Evolutionary conservation across 2,113 vertebrate species (phyloP), one percentile per base, ranked within the genome.

Genomic region (Sinocyclocheilus grahami): DNA sequence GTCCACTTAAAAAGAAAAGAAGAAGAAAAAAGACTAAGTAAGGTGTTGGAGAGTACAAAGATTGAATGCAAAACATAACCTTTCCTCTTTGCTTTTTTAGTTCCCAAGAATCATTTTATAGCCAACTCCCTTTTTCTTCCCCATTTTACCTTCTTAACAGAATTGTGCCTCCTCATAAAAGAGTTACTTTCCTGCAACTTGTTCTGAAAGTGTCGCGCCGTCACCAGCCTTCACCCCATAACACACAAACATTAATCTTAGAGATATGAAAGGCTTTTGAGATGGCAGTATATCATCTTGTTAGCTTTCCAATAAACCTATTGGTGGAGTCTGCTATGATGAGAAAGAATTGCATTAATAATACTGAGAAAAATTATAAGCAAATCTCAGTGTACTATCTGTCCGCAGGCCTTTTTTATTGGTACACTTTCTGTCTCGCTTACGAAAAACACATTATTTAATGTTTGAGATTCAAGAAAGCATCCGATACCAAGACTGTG

Each of bases 181-280:
- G 14, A 69, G 55, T 84, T 8, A 60, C 62, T 84, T 84, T 48
- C 46, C 22, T 55, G 30, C 62, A 71, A 27, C 22, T 7, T 48
- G 16, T 58, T 27, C 2, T 82, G 55, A 51, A 30, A 75, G 55
- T 76, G 39, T 55, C 18, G 12, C 48, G 12, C n/a, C 6, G 60
- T 12, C 67, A 42, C 58, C 39, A 24, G 69, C 79, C 11, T 51
- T 72, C 80, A 75, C 80, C 67, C 84, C 51, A 27, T 33, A 67
- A 80, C 65, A 16, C 88, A 71, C 84, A 90, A 76, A 89, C 87
- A 92, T 93, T 93, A 89, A 92, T 92, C 92, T 92, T 24, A 27
- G 53, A 88, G 90, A 92, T 90, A 90, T 24, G 39, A 83, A 37
- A 60, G 30, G 85, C 84, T 89, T 91, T 86, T 83, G 87, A 88